A percentile compares a stretch with the other conserved stretches of the same genome.
These are phyloP conservation scores for Caloenas nicobarica DNA, from an alignment of 2,113 vertebrate species.

Conservation along the genomic window DNA sequence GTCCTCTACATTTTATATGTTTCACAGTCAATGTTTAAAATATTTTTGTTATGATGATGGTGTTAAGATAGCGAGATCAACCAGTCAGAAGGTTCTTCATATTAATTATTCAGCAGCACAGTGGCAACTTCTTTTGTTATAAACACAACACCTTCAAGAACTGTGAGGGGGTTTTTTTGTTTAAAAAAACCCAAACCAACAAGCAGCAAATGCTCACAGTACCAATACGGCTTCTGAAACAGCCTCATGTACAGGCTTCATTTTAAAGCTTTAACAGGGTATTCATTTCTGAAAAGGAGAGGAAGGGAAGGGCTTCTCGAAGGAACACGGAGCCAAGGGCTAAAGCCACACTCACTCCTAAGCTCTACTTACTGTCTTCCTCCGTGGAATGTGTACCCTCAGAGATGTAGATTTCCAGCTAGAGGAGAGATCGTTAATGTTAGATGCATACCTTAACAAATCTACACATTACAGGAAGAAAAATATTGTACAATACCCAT, in stretches of 20 bases:
- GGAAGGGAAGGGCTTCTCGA: background rate
- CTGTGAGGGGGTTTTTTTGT: fast-evolving
- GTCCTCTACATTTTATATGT: background rate
- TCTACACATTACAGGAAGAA: background rate
- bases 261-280: fast-evolving
- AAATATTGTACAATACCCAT: background rate
- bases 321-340: background rate
- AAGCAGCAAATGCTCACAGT: background rate
- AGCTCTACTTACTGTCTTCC: slow-evolving; percentile 90
- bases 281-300: background rate
- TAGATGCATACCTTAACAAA: background rate
- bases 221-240: background rate
- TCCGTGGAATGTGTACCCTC: slow-evolving; percentile 96
- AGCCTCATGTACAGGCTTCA: fast-evolving
- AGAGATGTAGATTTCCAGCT: slow-evolving; percentile 98
- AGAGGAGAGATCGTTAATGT: slow-evolving; percentile 12
- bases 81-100: background rate
- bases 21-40: fast-evolving
- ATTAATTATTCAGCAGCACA: background rate
- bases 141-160: background rate
- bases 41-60: background rate
- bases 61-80: fast-evolving
- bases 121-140: background rate
- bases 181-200: background rate
- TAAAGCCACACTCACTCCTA: background rate